Evolutionary conservation across 2,888 invertebrate species (phyloP).

Genomic region (Osmoderma eremita): DNA sequence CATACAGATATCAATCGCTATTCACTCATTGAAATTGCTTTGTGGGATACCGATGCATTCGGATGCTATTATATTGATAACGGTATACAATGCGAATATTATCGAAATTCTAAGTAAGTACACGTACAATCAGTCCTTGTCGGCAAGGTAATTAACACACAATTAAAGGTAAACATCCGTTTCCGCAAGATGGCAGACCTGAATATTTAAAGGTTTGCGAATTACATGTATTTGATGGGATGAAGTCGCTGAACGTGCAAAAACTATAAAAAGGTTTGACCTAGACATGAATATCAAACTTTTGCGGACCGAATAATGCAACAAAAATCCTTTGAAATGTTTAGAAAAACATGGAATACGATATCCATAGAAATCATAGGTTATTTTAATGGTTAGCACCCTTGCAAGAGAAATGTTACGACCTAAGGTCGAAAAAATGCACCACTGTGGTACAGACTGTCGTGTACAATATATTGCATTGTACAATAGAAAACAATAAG

Average conservation of each 20-base stretch:
- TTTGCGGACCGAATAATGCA: too few species aligned
- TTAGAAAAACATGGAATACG: too few species aligned
- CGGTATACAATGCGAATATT: not conserved
- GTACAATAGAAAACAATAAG: too few species aligned
- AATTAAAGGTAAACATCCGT: slow-evolving; percentile 13
- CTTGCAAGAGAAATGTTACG: too few species aligned
- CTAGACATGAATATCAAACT: too few species aligned
- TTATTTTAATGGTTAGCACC: too few species aligned
- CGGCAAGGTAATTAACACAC: slow-evolving; percentile 1
- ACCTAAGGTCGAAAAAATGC: too few species aligned
- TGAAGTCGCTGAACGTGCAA: not conserved
- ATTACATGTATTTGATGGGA: not conserved
- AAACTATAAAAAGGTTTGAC: too few species aligned
- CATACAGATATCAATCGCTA: not conserved
- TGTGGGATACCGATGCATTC: not conserved
- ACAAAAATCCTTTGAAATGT: too few species aligned
- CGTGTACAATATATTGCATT: too few species aligned
- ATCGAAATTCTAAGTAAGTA: not conserved
- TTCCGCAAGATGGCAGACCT: not conserved
- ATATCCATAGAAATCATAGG: too few species aligned
- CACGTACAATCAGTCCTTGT: not conserved
- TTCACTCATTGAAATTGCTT: not conserved
- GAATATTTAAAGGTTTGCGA: not conserved
- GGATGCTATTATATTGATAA: not conserved
- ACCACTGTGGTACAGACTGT: too few species aligned